Conservation (phyloP, 2,113 vertebrate species). For the Oncorhynchus gorbuscha region DNA sequence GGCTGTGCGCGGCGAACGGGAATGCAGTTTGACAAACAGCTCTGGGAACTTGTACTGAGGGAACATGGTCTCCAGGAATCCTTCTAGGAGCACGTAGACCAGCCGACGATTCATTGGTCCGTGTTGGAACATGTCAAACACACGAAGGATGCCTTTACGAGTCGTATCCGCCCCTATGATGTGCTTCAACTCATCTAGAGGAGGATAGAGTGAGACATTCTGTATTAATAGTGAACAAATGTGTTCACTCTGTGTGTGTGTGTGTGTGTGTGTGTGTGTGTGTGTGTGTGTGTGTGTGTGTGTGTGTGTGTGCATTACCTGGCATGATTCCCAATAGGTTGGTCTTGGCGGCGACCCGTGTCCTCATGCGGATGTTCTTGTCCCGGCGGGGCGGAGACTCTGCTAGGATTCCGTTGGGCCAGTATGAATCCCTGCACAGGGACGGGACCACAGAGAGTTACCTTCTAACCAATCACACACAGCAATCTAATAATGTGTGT, state of each 20-base stretch:
- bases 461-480: slow-evolving; percentile 5
- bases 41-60: slow-evolving; percentile 95
- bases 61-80: slow-evolving; percentile 97
- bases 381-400: slow-evolving; percentile 87
- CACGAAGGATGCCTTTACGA: slow-evolving; percentile 94
- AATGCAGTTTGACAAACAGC: slow-evolving; percentile 97
- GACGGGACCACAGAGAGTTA: slow-evolving; percentile 23
- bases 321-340: slow-evolving; percentile 96
- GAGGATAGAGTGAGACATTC: not conserved
- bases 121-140: slow-evolving; percentile 99
- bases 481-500: not conserved
- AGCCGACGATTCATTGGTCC: slow-evolving; percentile 93
- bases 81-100: slow-evolving; percentile 95
- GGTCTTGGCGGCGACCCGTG: slow-evolving; percentile 93
- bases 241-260: not conserved
- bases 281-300: not conserved
- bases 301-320: slow-evolving; percentile 69
- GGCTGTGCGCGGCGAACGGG: slow-evolving; percentile 88
- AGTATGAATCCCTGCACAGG: slow-evolving; percentile 89
- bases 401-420: slow-evolving; percentile 97
- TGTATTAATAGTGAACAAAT: not conserved
- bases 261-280: no score
- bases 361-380: slow-evolving; percentile 93
- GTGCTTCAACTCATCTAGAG: slow-evolving; percentile 79
- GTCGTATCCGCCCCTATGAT: slow-evolving; percentile 85